Conservation (phyloP, 92 coral and sea anemone species). For the Plumapathes pennacea region DNA sequence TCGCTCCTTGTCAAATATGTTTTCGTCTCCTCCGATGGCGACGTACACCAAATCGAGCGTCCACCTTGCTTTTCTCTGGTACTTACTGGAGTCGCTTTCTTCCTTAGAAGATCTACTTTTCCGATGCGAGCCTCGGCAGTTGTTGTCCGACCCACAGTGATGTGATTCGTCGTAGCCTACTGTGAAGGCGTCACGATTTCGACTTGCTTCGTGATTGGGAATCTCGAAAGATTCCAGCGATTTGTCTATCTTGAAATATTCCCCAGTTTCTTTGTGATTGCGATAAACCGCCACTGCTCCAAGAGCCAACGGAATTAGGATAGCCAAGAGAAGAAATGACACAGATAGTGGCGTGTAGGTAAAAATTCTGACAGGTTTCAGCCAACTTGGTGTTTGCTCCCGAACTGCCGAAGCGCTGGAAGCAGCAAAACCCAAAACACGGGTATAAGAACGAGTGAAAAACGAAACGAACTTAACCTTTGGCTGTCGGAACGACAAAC, state of each 20-base stretch:
- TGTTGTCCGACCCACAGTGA: neutral
- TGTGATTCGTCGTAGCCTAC: conserved; percentile 44
- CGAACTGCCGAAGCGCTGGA: neutral
- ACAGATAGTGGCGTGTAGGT: conserved; percentile 15
- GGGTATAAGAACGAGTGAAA: neutral
- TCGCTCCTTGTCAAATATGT: conserved; percentile 82
- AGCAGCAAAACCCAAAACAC: neutral
- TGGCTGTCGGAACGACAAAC: conserved; percentile 62
- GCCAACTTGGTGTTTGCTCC: neutral
- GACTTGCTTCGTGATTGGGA: conserved; percentile 69
- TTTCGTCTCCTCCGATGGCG: conserved; percentile 69
- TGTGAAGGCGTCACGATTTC: conserved; percentile 46
- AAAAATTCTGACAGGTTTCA: neutral
- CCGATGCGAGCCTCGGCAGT: conserved; percentile 4
- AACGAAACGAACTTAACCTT: conserved; percentile 32
- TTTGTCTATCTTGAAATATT: conserved; percentile 42
- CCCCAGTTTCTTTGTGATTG: conserved; percentile 8
- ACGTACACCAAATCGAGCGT: conserved; percentile 79
- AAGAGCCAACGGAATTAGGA: conserved; percentile 33
- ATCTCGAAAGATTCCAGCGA: conserved; percentile 73
- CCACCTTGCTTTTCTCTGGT: conserved; percentile 35
- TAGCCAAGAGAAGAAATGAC: conserved; percentile 19
- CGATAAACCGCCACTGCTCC: conserved; percentile 11
- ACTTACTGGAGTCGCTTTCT: neutral
- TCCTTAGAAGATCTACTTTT: conserved; percentile 27